Conservation (phyloP, 35 echinoderm and acorn worm genomes). For the Strongylocentrotus purpuratus region DNA sequence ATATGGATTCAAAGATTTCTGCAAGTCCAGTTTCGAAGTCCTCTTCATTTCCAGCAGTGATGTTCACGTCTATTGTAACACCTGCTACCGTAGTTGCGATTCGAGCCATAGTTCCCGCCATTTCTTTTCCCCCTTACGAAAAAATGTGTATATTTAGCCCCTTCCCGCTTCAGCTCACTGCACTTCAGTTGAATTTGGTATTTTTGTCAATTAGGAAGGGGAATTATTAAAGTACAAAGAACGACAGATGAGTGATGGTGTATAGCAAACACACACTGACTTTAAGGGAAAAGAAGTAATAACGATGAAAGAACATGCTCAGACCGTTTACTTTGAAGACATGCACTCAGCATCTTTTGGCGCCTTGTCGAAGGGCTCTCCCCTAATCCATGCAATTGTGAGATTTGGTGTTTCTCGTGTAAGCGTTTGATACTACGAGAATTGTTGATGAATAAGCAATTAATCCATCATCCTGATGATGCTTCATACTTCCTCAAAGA, state of each 20-base stretch:
- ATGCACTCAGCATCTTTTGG: not conserved
- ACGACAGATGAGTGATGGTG: too few species aligned
- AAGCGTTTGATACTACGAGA: not conserved
- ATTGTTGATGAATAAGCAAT: not conserved
- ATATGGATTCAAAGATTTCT: slow-evolving; percentile 60
- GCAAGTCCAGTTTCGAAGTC: slow-evolving; percentile 16
- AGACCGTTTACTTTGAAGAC: not conserved
- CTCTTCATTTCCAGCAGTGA: slow-evolving; percentile 14
- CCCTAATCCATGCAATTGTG: not conserved
- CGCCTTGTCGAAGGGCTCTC: not conserved
- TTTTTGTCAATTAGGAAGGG: not conserved
- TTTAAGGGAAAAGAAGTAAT: not conserved
- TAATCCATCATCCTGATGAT: not conserved
- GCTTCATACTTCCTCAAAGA: not conserved
- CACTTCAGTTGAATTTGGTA: not conserved
- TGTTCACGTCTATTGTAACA: not conserved
- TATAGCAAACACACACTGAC: not conserved
- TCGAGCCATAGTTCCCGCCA: not conserved
- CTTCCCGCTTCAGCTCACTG: not conserved
- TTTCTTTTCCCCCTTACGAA: not conserved
- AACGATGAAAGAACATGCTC: not conserved
- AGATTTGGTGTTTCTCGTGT: not conserved
- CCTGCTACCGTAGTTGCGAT: not conserved
- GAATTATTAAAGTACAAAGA: not conserved
- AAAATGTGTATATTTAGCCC: too few species aligned